These are phyloP conservation scores for Nomada ruficornis DNA, from an alignment of 2,888 invertebrate species.

Conservation along the genomic window DNA sequence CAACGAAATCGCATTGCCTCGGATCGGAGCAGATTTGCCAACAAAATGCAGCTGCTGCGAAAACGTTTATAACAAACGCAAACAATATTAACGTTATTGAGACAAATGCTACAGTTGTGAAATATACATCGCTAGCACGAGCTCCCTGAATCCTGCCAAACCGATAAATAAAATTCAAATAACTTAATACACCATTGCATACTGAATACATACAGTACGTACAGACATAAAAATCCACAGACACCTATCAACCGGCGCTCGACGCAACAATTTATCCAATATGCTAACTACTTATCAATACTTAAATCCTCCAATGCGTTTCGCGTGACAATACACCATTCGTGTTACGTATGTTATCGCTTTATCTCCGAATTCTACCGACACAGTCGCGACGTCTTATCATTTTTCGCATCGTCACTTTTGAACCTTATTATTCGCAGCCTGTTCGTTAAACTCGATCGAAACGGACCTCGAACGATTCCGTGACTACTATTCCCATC, in stretches of 20 bases:
- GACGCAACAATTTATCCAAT: too few relatives aligned
- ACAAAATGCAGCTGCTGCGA: not conserved
- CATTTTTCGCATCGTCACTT: not conserved
- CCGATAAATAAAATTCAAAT: not conserved
- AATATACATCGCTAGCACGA: not conserved
- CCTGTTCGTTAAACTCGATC: not conserved
- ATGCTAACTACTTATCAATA: not conserved
- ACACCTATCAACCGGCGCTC: too few relatives aligned
- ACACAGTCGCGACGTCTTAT: not conserved
- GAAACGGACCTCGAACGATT: not conserved
- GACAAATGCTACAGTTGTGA: conserved; percentile 9
- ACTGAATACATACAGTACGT: too few relatives aligned
- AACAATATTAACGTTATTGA: too few relatives aligned
- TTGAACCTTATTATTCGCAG: not conserved
- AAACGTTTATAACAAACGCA: not conserved
- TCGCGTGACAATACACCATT: not conserved
- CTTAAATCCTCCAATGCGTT: not conserved
- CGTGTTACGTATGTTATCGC: not conserved
- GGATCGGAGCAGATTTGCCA: not conserved
- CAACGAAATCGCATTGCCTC: too few relatives aligned
- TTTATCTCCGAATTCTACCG: not conserved
- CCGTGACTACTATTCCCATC: not conserved
- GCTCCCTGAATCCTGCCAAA: not conserved
- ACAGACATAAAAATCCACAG: too few relatives aligned
- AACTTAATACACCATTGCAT: not conserved